Base-by-base conservation (phyloP, 2,113 vertebrate genomes). In the Poecilia latipinna region DNA sequence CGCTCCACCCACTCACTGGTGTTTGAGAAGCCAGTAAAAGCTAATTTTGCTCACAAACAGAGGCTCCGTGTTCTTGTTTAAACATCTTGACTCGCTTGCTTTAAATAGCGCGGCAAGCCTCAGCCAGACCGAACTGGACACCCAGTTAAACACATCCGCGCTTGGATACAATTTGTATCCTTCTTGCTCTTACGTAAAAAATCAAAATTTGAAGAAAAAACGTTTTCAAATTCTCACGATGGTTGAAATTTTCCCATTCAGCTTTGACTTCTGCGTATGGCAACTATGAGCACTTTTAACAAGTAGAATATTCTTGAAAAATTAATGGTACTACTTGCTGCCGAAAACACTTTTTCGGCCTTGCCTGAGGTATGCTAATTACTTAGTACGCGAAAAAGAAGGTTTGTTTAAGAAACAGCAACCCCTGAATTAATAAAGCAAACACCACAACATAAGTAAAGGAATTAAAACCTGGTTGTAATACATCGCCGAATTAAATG, bases 1-100 rank as follows among this genome's bases (percentile, higher is more conserved):
- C 24, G 19, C 31, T 29, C 42, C 37, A 48, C 74, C 80, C 77
- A 70, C 77, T 77, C 60, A 62, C 71, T 69, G 12, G 70, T 65
- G 66, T 67, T 37, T 54, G 13, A 31, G 24, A 80, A 77, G 48
- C 70, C 57, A 48, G 12, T 66, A 64, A 37, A 68, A 19, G 32
- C 65, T 75, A n/a, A 61, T 39, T 62, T 60, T 29, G 28, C 12
- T 32, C 61, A 72, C 60, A 37, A 37, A 66, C n/a, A 7, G 65
- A 29, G 7, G 7, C 3, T 64, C 4, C 8, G 19, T 32, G 19
- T 39, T 26, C 10, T 29, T 28, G 35, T 66, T 80, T 51, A 17
- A 73, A 65, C 22, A 48, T 29, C 4, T 29, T 15, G 12, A 60
- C 61, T 63, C 63, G 70, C 68, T 73, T 31, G 48, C 66, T 74